Conservation (phyloP, 2,113 vertebrate genomes). For the Ophthalmolycus amberensis region DNA sequence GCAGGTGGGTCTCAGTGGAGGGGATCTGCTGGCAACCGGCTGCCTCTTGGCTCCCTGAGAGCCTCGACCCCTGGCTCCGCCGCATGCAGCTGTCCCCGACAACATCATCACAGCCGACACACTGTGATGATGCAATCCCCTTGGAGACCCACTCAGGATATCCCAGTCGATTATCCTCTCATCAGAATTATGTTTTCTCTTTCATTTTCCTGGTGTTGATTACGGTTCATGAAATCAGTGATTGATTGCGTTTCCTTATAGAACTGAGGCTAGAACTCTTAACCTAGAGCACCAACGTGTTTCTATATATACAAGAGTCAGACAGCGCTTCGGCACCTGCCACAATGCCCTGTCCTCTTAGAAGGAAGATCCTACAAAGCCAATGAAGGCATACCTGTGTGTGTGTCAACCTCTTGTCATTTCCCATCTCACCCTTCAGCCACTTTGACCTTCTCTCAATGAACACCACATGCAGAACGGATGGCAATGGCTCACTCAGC, state of each 20-base stretch:
- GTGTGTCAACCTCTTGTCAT: not conserved
- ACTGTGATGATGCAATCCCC: slow-evolving; percentile 71
- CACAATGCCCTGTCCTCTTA: not conserved
- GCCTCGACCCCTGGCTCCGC: slow-evolving; percentile 52
- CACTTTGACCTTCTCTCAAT: not conserved
- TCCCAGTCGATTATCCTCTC: slow-evolving; percentile 57
- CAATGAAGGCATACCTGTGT: not conserved
- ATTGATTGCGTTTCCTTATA: slow-evolving; percentile 21
- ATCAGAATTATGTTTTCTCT: slow-evolving; percentile 51
- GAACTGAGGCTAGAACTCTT: not conserved
- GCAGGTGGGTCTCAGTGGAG: slow-evolving; percentile 72
- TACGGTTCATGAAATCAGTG: slow-evolving; percentile 37
- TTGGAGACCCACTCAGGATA: slow-evolving; percentile 63
- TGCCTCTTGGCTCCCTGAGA: slow-evolving; percentile 63
- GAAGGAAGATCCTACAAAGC: not conserved
- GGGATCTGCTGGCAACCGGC: slow-evolving; percentile 72
- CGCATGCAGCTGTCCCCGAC: slow-evolving; percentile 76
- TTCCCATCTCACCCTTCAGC: slow-evolving; percentile 11
- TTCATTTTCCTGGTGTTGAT: slow-evolving; percentile 48
- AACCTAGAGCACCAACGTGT: not conserved
- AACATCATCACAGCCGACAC: slow-evolving; percentile 73
- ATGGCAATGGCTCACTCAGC: not conserved
- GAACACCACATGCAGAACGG: slow-evolving; percentile 4
- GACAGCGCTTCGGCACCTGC: not conserved
- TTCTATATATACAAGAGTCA: not conserved